A percentile compares a stretch with the other conserved stretches of the same genome.
These are phyloP conservation scores for Pammene aurita DNA, from an alignment of 2,888 invertebrate genomes.

Conservation along the genomic window DNA sequence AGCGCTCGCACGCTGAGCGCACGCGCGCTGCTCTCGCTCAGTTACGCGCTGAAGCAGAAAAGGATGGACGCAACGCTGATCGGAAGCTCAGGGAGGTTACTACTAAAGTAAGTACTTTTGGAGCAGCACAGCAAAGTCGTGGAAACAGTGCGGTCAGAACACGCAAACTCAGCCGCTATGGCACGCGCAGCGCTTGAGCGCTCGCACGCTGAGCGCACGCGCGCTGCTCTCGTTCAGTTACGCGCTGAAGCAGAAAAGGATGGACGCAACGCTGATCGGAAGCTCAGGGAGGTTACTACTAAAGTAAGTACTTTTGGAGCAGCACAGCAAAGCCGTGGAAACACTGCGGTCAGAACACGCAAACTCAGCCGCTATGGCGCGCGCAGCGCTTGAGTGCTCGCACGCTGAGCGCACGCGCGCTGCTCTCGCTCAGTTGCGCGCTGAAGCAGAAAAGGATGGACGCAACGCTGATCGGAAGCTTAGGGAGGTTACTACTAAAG, in stretches of 20 bases:
- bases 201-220: slow-evolving; percentile 66
- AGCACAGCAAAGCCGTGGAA: slow-evolving; percentile 62
- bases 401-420: slow-evolving; percentile 69
- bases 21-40: slow-evolving; percentile 67
- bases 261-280: slow-evolving; percentile 65
- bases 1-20: slow-evolving; percentile 68
- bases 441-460: slow-evolving; percentile 62
- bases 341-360: slow-evolving; percentile 58
- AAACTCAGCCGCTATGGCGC: slow-evolving; percentile 54
- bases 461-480: slow-evolving; percentile 69
- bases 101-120: slow-evolving; percentile 56
- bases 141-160: slow-evolving; percentile 60
- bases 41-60: slow-evolving; percentile 65
- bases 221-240: slow-evolving; percentile 66
- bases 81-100: slow-evolving; percentile 69
- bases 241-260: slow-evolving; percentile 64
- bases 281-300: slow-evolving; percentile 66
- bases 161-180: slow-evolving; percentile 53
- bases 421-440: slow-evolving; percentile 66
- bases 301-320: slow-evolving; percentile 56
- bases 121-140: slow-evolving; percentile 60
- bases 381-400: slow-evolving; percentile 61
- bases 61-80: slow-evolving; percentile 62
- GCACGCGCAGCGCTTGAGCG: slow-evolving; percentile 63
- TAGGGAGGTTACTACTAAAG: slow-evolving; percentile 66